Evolutionary conservation across 2,888 invertebrate species (phyloP), one percentile per base, ranked within the genome.

Genomic region (Dioctria linearis): DNA sequence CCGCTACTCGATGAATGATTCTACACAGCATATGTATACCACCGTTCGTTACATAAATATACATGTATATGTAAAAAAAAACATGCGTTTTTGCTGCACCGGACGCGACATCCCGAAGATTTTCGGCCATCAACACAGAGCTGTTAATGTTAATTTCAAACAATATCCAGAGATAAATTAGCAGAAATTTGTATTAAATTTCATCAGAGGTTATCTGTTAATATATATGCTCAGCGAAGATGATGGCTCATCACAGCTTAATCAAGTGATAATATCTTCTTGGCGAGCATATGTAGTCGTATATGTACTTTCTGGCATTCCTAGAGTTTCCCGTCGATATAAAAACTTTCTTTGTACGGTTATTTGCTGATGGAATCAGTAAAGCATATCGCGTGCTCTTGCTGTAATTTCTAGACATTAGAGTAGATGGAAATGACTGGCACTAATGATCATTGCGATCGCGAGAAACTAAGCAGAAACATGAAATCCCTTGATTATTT

Each of bases 281-380:
- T 6, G 63, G 5, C 37, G 5, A 13, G 37, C 63, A 63, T 39
- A 25, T 63, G 40, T 40, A 63, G 39, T 37, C 8, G 51, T 51
- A 51, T 51, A n/a, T 11, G 39, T 25, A 25, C 37, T 61, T 61
- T 61, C 54, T 40, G 59, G 59, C 59, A 59, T 75, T 75, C 59
- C 59, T 75, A 75, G 73, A 42, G 59, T 75, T 59, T 59, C 73
- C 59, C 61, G 42, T 42, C 42, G 43, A 63, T 75, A 75, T 75
- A 51, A 75, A 75, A 75, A 75, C 73, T 75, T 75, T 75, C 73
- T 59, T 75, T 75, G 73, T 75, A 75, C 73, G 59, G 73, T 75
- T 59, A 75, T 75, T 59, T 59, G 39, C 73, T 75, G 73, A 59
- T 59, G 73, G 25, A 75, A 59, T 75, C 73, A 75, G 73, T 75